phyloP scores from a whole-genome alignment of 1,140 invertebrate genomes.

The Campodea augens region DNA sequence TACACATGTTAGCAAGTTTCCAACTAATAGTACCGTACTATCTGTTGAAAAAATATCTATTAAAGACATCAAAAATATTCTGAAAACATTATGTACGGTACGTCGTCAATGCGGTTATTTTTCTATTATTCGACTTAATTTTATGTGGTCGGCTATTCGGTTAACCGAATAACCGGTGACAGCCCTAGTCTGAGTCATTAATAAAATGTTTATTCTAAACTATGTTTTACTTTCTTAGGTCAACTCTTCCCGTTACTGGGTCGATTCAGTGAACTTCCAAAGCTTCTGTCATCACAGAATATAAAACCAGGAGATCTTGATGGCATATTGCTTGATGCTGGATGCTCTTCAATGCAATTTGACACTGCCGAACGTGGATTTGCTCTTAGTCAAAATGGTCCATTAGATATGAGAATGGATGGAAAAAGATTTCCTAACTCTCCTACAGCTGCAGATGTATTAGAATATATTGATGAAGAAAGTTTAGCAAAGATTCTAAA shows the following conservation, averaged over 20 bases:
- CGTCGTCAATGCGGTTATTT: too few relatives aligned
- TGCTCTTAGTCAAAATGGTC: conserved; percentile 59
- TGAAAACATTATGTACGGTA: too few relatives aligned
- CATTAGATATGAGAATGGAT: conserved; percentile 93
- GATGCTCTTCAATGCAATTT: conserved; percentile 93
- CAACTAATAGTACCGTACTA: too few relatives aligned
- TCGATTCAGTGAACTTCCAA: conserved; percentile 63
- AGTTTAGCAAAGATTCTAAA: conserved; percentile 64
- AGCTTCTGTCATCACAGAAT: conserved; percentile 36
- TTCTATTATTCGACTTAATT: too few relatives aligned
- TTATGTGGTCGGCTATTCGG: too few relatives aligned
- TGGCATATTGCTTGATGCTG: conserved; percentile 79
- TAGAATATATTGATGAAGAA: conserved; percentile 53
- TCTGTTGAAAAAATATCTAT: too few relatives aligned
- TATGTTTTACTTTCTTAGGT: too few relatives aligned
- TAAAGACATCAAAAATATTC: too few relatives aligned
- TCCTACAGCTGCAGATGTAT: conserved; percentile 66
- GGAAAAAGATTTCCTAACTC: conserved; percentile 40
- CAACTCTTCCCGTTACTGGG: neutral
- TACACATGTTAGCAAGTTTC: too few relatives aligned
- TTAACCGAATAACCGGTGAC: too few relatives aligned
- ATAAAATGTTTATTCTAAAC: too few relatives aligned
- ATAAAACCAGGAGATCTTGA: conserved; percentile 48
- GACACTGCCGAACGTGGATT: conserved; percentile 66
- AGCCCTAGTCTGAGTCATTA: too few relatives aligned